phyloP scores from a whole-genome alignment of 1,140 invertebrate species.

The Orchesella cincta region DNA sequence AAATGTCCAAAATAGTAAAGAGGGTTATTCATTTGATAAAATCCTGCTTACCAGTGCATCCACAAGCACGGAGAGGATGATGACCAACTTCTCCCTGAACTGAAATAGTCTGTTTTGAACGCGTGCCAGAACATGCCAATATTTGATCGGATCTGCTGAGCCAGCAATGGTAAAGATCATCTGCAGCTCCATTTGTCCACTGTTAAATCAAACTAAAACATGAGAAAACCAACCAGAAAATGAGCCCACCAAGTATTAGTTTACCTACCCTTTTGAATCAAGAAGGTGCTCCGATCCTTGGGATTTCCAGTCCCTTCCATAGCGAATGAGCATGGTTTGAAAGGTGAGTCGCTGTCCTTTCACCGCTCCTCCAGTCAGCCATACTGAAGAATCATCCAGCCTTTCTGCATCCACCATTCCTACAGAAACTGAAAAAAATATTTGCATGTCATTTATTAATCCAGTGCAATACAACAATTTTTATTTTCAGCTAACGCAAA shows the following conservation, averaged over 20 bases:
- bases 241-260: no score
- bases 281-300: background rate
- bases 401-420: background rate
- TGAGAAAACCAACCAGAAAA: no score
- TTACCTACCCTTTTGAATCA: background rate
- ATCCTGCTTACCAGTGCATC: background rate
- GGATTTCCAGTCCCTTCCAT: background rate
- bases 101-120: background rate
- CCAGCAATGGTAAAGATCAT: background rate
- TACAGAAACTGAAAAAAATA: background rate
- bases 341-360: background rate
- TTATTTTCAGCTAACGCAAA: background rate
- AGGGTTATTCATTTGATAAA: background rate
- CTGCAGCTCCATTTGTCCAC: background rate
- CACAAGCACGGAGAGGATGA: slow-evolving; percentile 6
- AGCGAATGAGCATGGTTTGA: background rate
- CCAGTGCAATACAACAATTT: no score
- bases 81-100: background rate
- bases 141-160: background rate
- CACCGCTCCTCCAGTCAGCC: slow-evolving; percentile 6
- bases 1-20: background rate
- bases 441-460: no score
- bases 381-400: background rate
- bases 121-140: background rate
- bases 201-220: no score